A percentile compares a stretch with the other conserved stretches of the same genome.
Conservation (phyloP, 2,888 invertebrate genomes). For the Chironomus riparius region DNA sequence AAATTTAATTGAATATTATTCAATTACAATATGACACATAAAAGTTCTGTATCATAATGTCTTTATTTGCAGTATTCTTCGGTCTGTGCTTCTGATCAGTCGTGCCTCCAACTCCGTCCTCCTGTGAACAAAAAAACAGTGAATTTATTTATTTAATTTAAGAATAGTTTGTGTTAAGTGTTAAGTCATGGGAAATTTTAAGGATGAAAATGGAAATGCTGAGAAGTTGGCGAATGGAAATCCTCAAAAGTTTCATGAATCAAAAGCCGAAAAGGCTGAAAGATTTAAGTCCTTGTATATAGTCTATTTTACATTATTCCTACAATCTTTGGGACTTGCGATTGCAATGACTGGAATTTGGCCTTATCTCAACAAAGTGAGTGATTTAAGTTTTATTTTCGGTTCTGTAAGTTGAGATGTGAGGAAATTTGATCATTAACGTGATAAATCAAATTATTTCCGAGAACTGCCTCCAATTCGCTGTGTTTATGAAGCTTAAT, state of each 20-base stretch:
- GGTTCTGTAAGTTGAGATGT: too few species aligned
- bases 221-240: background rate
- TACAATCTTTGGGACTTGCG: conserved; percentile 68
- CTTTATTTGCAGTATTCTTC: conserved; percentile 7
- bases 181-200: background rate
- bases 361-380: conserved; percentile 38
- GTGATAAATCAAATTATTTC: too few species aligned
- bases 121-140: background rate
- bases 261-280: conserved; percentile 52
- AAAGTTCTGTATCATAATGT: conserved; percentile 10
- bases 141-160: background rate
- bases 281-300: conserved; percentile 72
- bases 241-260: conserved; percentile 49
- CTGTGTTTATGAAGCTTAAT: too few species aligned
- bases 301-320: conserved; percentile 83
- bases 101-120: background rate
- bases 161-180: too few species aligned
- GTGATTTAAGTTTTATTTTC: conserved; percentile 25
- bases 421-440: background rate
- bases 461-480: too few species aligned
- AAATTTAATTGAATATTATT: conserved; percentile 18
- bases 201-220: background rate
- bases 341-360: conserved; percentile 19
- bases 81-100: conserved; percentile 8
- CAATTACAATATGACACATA: conserved; percentile 6